These are phyloP conservation scores for Aulostomus chinensis DNA, from an alignment of 2,797 vertebrate species.

Conservation along the genomic window DNA sequence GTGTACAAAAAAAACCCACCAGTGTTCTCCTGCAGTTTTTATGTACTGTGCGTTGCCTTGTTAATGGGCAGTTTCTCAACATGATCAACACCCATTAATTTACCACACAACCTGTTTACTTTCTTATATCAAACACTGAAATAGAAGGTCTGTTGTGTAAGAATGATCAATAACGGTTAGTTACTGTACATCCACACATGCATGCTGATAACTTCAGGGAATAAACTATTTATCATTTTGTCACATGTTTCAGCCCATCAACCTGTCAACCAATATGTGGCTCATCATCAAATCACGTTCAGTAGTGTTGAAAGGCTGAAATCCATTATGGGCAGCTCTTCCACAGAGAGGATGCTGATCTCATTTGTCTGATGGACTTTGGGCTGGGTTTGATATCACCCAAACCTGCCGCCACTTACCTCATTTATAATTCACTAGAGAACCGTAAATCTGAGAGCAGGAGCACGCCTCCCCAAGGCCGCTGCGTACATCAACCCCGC, in stretches of 20 bases:
- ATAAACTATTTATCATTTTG: no score
- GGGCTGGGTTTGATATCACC: slow-evolving; percentile 15
- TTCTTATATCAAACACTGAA: no score
- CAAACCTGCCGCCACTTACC: slow-evolving; percentile 25
- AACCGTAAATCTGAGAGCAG: slow-evolving; percentile 36
- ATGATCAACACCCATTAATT: no score
- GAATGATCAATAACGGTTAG: no score
- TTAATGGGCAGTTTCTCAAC: no score
- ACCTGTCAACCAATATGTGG: neutral
- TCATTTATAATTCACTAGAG: slow-evolving; percentile 65
- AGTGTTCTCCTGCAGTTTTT: no score
- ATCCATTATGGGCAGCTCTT: slow-evolving; percentile 8
- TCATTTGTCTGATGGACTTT: slow-evolving; percentile 33
- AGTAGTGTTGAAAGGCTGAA: neutral
- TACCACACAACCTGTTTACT: no score
- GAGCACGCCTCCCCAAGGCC: slow-evolving; percentile 9
- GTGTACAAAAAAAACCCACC: no score
- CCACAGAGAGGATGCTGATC: slow-evolving; percentile 7
- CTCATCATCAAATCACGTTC: slow-evolving; percentile 1
- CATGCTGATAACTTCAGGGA: no score
- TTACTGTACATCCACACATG: no score
- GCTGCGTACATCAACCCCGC: slow-evolving; percentile 15
- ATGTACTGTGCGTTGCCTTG: no score
- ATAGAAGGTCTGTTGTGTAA: no score
- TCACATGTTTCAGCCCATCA: neutral